phyloP scores from a whole-genome alignment of 2,797 vertebrate species.

The Eleutherodactylus coqui region DNA sequence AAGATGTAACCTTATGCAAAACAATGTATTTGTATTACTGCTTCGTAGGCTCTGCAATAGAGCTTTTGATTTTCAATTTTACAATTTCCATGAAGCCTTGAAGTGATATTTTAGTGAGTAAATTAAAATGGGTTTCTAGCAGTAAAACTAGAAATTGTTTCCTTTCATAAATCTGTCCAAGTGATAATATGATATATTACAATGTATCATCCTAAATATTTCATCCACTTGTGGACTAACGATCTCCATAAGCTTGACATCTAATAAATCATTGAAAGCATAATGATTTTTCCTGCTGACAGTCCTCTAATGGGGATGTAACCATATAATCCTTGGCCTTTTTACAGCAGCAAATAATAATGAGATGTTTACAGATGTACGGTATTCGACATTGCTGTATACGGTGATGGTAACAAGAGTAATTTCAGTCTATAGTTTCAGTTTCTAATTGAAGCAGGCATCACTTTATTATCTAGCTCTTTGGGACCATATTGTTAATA shows the following conservation, averaged over 20 bases:
- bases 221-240: not conserved
- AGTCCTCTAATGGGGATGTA: not conserved
- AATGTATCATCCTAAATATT: not conserved
- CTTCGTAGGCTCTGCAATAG: too few species aligned
- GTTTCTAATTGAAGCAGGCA: not conserved
- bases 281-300: conserved; percentile 8
- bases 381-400: not conserved
- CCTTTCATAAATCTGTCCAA: not conserved
- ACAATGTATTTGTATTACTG: not conserved
- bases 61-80: not conserved
- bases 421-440: not conserved
- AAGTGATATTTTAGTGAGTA: not conserved
- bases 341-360: not conserved
- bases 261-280: conserved; percentile 10
- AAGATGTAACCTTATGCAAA: not conserved
- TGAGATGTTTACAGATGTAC: not conserved
- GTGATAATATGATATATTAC: not conserved
- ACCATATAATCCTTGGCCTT: not conserved
- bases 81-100: not conserved
- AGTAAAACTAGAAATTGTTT: not conserved
- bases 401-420: not conserved
- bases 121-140: not conserved
- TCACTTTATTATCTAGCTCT: not conserved
- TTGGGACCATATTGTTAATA: not conserved
- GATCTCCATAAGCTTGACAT: not conserved